Conservation (phyloP, 2,888 invertebrate genomes). For the Villa cingulata region DNA sequence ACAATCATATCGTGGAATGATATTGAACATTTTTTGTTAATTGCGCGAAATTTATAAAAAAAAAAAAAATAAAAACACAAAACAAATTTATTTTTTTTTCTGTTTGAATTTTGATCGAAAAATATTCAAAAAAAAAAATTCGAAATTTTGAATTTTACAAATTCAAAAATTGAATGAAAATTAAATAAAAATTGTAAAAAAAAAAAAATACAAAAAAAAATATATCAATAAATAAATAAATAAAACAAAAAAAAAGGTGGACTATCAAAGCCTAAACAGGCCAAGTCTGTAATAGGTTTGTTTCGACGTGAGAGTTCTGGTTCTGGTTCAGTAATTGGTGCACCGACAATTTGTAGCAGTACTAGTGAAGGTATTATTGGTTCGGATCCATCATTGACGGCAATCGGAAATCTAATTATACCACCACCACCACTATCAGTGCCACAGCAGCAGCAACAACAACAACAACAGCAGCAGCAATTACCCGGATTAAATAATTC, state of each 20-base stretch:
- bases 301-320: constrained; percentile 72
- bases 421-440: constrained; percentile 35
- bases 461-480: constrained; percentile 17
- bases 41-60: no score
- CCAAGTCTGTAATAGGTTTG: constrained; percentile 78
- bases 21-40: no score
- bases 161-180: no score
- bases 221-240: constrained; percentile 10
- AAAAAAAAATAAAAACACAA: constrained; percentile 8
- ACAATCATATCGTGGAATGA: no score
- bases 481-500: constrained; percentile 21
- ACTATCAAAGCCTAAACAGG: constrained; percentile 71
- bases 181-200: no score
- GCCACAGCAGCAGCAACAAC: constrained; percentile 8
- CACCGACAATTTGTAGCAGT: constrained; percentile 37
- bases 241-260: constrained; percentile 45
- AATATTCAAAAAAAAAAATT: no score
- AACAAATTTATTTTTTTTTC: constrained; percentile 1
- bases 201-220: constrained; percentile 9
- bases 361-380: constrained; percentile 35
- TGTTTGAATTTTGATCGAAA: no score
- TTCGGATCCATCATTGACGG: constrained; percentile 39
- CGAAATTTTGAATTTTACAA: no score
- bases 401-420: constrained; percentile 37
- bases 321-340: constrained; percentile 45